phyloP scores from a whole-genome alignment of 1,140 invertebrate genomes.

The Ips typographus region DNA sequence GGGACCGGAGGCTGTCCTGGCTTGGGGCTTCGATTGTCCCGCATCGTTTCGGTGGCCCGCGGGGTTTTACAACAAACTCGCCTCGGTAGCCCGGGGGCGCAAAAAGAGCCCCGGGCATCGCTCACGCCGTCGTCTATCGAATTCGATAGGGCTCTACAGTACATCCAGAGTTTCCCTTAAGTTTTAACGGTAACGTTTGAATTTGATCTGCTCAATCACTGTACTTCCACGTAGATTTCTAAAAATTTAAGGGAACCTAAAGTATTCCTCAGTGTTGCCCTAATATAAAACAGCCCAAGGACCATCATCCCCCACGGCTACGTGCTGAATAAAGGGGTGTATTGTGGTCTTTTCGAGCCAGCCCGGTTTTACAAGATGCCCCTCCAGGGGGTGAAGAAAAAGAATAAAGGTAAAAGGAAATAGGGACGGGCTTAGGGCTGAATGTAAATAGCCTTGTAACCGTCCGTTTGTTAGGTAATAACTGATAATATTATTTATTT shows the following conservation, averaged over 20 bases:
- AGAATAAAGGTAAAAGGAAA: slow-evolving; percentile 8
- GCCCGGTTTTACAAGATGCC: slow-evolving; percentile 9
- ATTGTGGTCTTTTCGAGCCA: slow-evolving; percentile 21
- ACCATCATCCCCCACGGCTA: not conserved
- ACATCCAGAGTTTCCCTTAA: no score
- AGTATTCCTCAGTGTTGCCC: not conserved
- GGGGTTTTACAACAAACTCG: slow-evolving; percentile 17
- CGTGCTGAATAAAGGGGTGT: slow-evolving; percentile 10
- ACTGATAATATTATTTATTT: no score
- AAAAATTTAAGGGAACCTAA: no score
- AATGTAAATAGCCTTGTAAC: no score
- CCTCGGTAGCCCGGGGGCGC: slow-evolving; percentile 8
- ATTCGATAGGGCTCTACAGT: not conserved
- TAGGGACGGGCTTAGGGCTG: no score
- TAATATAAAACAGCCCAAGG: not conserved
- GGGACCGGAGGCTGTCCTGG: not conserved
- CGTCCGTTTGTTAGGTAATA: no score
- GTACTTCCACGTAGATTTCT: no score
- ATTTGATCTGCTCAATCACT: no score
- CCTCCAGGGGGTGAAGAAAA: not conserved
- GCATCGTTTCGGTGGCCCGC: slow-evolving; percentile 16
- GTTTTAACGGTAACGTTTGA: no score
- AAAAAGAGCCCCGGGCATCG: slow-evolving; percentile 5
- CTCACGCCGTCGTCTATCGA: slow-evolving; percentile 17
- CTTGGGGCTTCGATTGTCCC: slow-evolving; percentile 14